Evolutionary conservation across 1,140 invertebrate genomes (phyloP), one percentile per base, ranked within the genome.

Genomic region (Drosophila ficusphila): DNA sequence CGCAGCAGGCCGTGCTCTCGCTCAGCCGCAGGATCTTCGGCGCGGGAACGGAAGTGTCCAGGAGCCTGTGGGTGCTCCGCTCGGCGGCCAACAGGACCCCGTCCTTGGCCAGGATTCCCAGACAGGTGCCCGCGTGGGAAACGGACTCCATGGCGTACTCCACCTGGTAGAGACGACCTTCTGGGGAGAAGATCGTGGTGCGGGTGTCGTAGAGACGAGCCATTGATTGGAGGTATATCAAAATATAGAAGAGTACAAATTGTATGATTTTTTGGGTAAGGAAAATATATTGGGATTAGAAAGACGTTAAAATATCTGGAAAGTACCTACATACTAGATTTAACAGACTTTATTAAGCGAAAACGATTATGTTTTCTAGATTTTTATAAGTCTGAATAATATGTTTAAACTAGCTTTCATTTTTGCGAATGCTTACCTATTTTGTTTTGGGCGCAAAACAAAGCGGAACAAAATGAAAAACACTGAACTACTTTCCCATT

Each of bases 141-240:
- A 99, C 99, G 62, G 99, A 99, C 94, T 99, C 99, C 97, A 99
- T 99, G 2, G 99, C 99, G 95, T 99, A 99, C 92, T 99, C 99
- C 4, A 99, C 99, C 93, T 99, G 99, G 92, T 99, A 99, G 1
- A 99, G 93, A 53, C 99, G 96, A 38, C 97, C 98, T 94, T 99
- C 99, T 0, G 99, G 99, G 9, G 98, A 99, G 91, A 99, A 99
- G 71, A 99, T 99, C 16, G 99, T 99, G 29, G 98, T 99, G 91
- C 98, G 95, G 2, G 42, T 19, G 2, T 46, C 42, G 8, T 27
- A 46, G 8, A 25, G 23, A 27, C 42, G 42, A 0, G 42, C 42
- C 42, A 46, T 46, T 3, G 3, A 9, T 4, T 1, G 4, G 2
- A 2, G 9, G 11, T 27, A 16, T 46, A 27, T 16, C 14, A 12